Base-by-base conservation (phyloP, 2,113 vertebrate genomes). In the Emydura subglobosa region DNA sequence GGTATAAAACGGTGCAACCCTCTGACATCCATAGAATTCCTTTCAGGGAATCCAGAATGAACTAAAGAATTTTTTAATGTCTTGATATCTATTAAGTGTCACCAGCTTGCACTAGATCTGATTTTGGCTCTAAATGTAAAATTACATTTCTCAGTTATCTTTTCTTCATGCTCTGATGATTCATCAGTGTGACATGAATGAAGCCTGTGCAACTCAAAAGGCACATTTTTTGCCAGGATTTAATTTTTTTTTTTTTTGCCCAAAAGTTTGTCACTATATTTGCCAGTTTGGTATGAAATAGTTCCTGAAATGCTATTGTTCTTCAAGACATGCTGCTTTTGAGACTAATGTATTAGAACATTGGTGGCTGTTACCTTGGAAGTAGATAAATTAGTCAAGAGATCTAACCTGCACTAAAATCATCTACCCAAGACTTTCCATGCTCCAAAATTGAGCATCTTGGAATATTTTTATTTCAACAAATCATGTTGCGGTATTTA, bases 81-180 rank as follows among this genome's bases (percentile, higher is more conserved):
- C 39, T 25, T 82, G 10, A 34, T 89, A 78, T 19, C 42, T 59
- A 10, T 89, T 82, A 53, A 57, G 68, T 59, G 87, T 87, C 61
- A 47, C 24, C 57, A 61, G 57, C 29, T 61, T 61, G 57, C 27
- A 61, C 31, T 85, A 87, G 54, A 51, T n/a, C 13, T 42, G 29
- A 83, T 19, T 86, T 94, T 87, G 94, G 25, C 87, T 61, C 93
- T 96, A 83, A 89, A 95, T 91, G 82, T 85, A 84, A 13, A 83
- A 96, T 39, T 44, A 82, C 31, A 31, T n/a, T 16, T 74, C n/a
- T 24, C 39, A 24, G 22, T 74, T 74, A 74, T 74, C n/a, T 80
- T 94, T 92, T 89, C 14, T 91, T 65, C 65, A 6, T 85, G 24
- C 24, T 92, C 54, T 90, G 21, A 54, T 79, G 74, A 55, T 68